These are phyloP conservation scores for Prorops nasuta DNA, from an alignment of 1,140 invertebrate species.

Conservation along the genomic window DNA sequence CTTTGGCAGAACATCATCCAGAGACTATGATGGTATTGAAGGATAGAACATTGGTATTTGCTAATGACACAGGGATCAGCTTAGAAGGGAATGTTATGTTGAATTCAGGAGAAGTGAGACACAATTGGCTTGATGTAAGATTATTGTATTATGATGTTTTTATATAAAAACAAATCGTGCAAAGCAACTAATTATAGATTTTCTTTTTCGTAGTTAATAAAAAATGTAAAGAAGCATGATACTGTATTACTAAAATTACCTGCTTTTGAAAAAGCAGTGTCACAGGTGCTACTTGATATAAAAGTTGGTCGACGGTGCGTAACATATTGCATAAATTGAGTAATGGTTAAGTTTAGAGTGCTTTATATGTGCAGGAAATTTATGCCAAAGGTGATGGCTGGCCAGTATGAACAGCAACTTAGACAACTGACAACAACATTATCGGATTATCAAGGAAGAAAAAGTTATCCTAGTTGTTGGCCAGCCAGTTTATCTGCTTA, in stretches of 20 bases:
- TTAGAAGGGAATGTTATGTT: constrained; percentile 85
- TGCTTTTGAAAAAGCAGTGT: constrained; percentile 79
- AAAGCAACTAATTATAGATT: constrained; percentile 15
- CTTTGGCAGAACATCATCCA: constrained; percentile 70
- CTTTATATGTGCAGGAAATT: constrained; percentile 72
- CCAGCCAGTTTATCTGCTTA: constrained; percentile 69
- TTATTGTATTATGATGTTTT: constrained; percentile 6
- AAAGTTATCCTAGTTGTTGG: constrained; percentile 70
- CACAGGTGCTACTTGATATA: constrained; percentile 76
- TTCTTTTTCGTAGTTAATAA: constrained; percentile 68
- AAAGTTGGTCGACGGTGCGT: constrained; percentile 76
- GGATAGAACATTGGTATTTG: constrained; percentile 77
- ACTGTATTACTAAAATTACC: constrained; percentile 72
- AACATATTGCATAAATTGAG: constrained; percentile 43
- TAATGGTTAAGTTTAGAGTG: constrained; percentile 51
- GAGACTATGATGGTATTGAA: constrained; percentile 66
- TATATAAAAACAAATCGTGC: not conserved
- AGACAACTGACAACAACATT: constrained; percentile 78
- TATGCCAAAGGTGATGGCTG: constrained; percentile 82
- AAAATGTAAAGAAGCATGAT: constrained; percentile 77
- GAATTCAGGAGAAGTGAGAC: constrained; percentile 84
- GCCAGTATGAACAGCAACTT: constrained; percentile 79
- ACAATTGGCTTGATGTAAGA: constrained; percentile 86
- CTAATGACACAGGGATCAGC: constrained; percentile 83
- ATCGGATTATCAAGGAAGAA: constrained; percentile 72